phyloP scores from a whole-genome alignment of 2,113 vertebrate species.

The Hucho hucho region DNA sequence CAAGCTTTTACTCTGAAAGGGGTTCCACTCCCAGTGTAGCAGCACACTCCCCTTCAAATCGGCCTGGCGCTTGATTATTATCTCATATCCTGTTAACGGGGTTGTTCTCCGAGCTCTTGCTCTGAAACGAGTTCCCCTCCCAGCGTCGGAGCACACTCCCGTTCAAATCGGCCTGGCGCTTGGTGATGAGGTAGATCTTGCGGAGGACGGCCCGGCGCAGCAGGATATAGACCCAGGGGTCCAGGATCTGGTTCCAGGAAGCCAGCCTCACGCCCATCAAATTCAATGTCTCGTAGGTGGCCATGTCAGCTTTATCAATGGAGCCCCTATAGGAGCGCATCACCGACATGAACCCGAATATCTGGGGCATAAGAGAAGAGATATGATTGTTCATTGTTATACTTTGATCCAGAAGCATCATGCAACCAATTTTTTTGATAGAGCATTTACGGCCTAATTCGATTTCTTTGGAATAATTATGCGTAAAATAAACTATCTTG shows the following conservation, averaged over 20 bases:
- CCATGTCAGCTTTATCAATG: constrained; percentile 41
- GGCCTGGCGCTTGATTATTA: background rate
- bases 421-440: too few relatives aligned
- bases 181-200: constrained; percentile 77
- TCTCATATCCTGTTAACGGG: constrained; percentile 68
- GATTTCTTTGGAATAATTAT: too few relatives aligned
- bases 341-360: constrained; percentile 67
- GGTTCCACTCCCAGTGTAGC: constrained; percentile 77
- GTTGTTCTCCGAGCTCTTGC: constrained; percentile 78
- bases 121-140: constrained; percentile 78
- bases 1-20: constrained; percentile 70
- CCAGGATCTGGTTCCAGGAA: constrained; percentile 89
- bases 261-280: constrained; percentile 82
- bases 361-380: constrained; percentile 52
- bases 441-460: too few relatives aligned
- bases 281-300: constrained; percentile 69
- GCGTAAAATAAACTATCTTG: too few relatives aligned
- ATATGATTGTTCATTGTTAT: background rate
- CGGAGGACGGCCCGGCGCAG: constrained; percentile 83
- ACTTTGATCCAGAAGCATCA: background rate
- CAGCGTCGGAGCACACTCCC: constrained; percentile 69
- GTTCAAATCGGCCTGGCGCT: constrained; percentile 63
- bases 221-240: constrained; percentile 92
- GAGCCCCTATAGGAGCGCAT: constrained; percentile 57
- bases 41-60: constrained; percentile 63